Percentiles rank a stretch among this genome's conserved stretches.
Evolutionary conservation across 2,113 vertebrate species (phyloP).

Genomic region (Corythaixoides concolor): DNA sequence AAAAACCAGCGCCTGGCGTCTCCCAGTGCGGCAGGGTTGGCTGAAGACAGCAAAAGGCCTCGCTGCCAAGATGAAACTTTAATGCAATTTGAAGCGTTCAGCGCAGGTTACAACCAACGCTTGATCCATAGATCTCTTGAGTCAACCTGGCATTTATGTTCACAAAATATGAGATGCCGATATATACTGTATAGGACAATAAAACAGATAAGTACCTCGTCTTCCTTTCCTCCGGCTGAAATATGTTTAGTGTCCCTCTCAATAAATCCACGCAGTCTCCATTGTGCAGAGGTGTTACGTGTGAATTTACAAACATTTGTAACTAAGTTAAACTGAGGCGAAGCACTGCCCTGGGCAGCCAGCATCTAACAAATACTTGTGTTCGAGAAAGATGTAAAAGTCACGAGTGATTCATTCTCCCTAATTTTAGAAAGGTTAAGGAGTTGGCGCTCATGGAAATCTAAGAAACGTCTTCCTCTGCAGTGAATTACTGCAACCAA

Average conservation of each 20-base stretch:
- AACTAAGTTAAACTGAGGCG: constrained; percentile 24
- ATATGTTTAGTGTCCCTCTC: constrained; percentile 47
- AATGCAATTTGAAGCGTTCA: not conserved
- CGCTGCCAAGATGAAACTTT: not conserved
- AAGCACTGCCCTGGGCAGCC: constrained; percentile 18
- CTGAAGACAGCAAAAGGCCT: not conserved
- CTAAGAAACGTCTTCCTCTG: not conserved
- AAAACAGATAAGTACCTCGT: constrained; percentile 38
- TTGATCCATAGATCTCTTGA: constrained; percentile 52
- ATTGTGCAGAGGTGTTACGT: constrained; percentile 19
- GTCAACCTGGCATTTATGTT: constrained; percentile 49
- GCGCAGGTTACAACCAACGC: not conserved
- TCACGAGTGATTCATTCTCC: constrained; percentile 49
- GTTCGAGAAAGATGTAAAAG: constrained; percentile 20
- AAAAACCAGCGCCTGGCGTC: rapidly evolving
- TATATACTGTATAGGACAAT: constrained; percentile 22
- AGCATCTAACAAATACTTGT: constrained; percentile 2
- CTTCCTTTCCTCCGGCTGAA: constrained; percentile 54
- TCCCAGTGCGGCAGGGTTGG: not conserved
- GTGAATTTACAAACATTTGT: constrained; percentile 50
- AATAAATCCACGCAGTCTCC: constrained; percentile 37
- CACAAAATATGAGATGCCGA: constrained; percentile 44
- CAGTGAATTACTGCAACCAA: constrained; percentile 53
- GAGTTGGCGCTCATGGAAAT: not conserved
- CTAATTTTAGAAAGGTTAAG: constrained; percentile 64